These are phyloP conservation scores for Eubucco bourcierii DNA, from an alignment of 2,113 vertebrate species.

Conservation along the genomic window DNA sequence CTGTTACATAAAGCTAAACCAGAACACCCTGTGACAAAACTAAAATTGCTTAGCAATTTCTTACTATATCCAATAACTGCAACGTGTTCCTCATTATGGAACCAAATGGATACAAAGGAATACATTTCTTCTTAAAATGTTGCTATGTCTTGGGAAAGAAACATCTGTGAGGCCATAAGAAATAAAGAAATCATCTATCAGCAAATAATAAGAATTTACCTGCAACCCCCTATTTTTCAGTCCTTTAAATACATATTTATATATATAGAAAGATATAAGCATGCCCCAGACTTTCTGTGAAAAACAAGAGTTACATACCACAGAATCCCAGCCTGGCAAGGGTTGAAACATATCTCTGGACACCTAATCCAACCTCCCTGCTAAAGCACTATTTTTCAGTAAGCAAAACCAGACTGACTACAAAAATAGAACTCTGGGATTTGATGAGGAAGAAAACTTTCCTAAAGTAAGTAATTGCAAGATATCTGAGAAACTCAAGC, in stretches of 20 bases:
- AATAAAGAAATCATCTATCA: not conserved
- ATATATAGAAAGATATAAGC: too few species aligned
- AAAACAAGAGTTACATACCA: not conserved
- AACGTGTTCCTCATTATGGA: not conserved
- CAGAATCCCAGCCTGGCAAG: too few species aligned
- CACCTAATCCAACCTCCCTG: too few species aligned
- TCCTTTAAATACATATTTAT: too few species aligned
- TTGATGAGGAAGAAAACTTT: not conserved
- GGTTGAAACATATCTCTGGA: too few species aligned
- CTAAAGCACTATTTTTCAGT: not conserved
- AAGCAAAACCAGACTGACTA: not conserved
- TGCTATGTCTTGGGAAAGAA: not conserved
- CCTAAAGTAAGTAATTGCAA: not conserved
- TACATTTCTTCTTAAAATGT: not conserved
- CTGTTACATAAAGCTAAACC: not conserved
- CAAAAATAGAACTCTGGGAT: not conserved
- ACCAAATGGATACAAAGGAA: fast-evolving
- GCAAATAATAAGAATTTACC: too few species aligned
- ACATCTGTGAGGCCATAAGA: not conserved
- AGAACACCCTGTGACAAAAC: not conserved
- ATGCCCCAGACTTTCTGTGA: not conserved
- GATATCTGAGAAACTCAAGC: not conserved
- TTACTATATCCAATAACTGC: not conserved
- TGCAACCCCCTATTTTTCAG: not conserved
- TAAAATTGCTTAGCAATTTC: not conserved